Base-by-base conservation (phyloP, 2,113 vertebrate genomes). In the Australoheros scitulus region DNA sequence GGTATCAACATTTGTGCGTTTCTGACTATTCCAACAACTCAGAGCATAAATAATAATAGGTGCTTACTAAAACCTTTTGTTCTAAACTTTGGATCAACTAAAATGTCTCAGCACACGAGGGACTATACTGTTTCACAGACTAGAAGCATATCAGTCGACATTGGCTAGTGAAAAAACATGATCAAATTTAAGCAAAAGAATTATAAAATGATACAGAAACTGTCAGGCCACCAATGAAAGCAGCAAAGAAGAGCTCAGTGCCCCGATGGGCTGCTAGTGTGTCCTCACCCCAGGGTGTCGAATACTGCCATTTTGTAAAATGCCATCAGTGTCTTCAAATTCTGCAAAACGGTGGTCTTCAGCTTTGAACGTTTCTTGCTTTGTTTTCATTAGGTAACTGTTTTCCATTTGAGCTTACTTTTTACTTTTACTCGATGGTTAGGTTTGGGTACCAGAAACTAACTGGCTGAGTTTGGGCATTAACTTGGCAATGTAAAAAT, bases 191-290 rank as follows among this genome's bases (percentile, higher is more conserved):
- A 65, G 43, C 9, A 41, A 41, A 9, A 41, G 9, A 41, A 41
- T 41, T 41, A 10, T 41, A 9, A 41, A 41, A 41, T 9, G 9
- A 10, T 41, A 41, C 2, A 11, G 38, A 38, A 38, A 38, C 36
- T 38, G 36, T 38, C 36, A 38, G 36, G 2, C 36, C 1, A 38
- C 36, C 36, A 38, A 38, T 38, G 38, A 41, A 41, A 41, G 38
- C 9, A 41, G 2, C 9, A 41, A 11, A 41, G 8, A 41, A 11
- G 38, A 41, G 38, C 38, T 41, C 2, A 0, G n/a, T 26, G 63
- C 14, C 24, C 38, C 43, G 14, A 15, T 24, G 38, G 38, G 38
- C 8, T 65, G 38, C 2, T 24, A 0, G 7, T 0, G 0, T 24
- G n/a, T 65, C 24, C 63, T 47, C n/a, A 47, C 1, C 63, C 38